phyloP scores from a whole-genome alignment of 2,113 vertebrate species.

The Campylorhamphus procurvoides region DNA sequence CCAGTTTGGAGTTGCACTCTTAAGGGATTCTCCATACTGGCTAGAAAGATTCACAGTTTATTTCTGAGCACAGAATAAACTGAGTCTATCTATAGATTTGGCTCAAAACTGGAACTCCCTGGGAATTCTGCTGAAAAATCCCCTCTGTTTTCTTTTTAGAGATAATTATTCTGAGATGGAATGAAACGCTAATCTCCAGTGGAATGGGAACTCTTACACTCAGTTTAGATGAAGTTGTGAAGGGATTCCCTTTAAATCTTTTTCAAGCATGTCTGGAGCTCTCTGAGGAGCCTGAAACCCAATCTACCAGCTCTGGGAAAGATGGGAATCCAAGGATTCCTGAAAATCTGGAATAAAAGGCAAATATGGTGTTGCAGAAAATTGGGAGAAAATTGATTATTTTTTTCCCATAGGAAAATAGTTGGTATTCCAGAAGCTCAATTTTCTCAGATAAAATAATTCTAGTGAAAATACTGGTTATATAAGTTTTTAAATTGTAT shows the following conservation, averaged over 20 bases:
- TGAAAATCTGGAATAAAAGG: not conserved
- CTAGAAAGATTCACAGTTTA: conserved; percentile 56
- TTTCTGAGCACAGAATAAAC: conserved; percentile 47
- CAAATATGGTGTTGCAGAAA: not conserved
- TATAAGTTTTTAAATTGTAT: not conserved
- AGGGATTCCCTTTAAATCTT: not conserved
- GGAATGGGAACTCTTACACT: not conserved
- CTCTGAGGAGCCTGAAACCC: not conserved
- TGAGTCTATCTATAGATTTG: conserved; percentile 55
- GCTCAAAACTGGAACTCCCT: conserved; percentile 27
- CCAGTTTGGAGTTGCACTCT: not conserved
- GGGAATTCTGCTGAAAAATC: conserved; percentile 30
- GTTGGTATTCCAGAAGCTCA: not conserved
- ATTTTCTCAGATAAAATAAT: not conserved
- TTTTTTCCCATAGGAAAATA: not conserved
- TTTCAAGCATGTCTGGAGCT: not conserved
- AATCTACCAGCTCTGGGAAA: not conserved
- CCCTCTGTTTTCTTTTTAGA: not conserved
- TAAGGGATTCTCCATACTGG: not conserved
- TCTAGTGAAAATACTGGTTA: not conserved
- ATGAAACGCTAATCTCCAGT: not conserved
- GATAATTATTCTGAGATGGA: conserved; percentile 11
- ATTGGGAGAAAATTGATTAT: rapidly evolving
- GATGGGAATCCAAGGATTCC: not conserved
- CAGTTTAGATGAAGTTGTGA: conserved; percentile 4